Evolutionary conservation across 2,797 vertebrate genomes (phyloP), one percentile per base, ranked within the genome.

Genomic region (Chelonia mydas): DNA sequence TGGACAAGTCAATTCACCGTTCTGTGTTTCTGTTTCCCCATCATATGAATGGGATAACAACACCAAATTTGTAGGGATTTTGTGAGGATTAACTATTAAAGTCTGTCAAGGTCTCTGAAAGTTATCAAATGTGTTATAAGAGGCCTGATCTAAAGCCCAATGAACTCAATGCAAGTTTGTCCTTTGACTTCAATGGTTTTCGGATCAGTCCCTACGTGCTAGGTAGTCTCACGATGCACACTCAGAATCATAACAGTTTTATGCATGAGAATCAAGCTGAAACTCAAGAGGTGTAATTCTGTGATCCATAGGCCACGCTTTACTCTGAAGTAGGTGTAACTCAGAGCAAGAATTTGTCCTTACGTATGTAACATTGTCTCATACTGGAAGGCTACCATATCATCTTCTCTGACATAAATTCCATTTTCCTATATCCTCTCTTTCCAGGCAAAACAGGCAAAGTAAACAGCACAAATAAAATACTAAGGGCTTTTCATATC

Each of bases 371-470:
- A 84, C 90, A 54, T 84, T 93, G 81, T 94, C 95, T 92, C 86
- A 5, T 92, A 78, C 86, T 1, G 0, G 76, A 45, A 94, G 86
- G 59, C 86, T 89, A 86, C 92, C 95, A 95, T 94, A 88, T 88
- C 87, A 84, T 86, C 87, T 97, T 61, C 7, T 95, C 92, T 94
- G 90, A 94, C 92, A 95, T 72, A 91, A 65, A 93, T 84, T 94
- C 90, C 83, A 90, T 96, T 96, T 97, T 94, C 92, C 53, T 97
- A 84, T 53, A 23, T 93, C 54, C 10, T 89, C 92, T 91, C 88
- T 94, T 92, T 94, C 91, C 94, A 96, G 86, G 96, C 92, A 97
- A 97, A 97, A 95, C 93, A 91, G 86, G 88, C 89, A 91, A 33
- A 5, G 87, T 88, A 72, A 84, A 95, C 78, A 0, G 0, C 90